Conservation (phyloP, 2,888 invertebrate genomes). For the Drosophila picticornis region DNA sequence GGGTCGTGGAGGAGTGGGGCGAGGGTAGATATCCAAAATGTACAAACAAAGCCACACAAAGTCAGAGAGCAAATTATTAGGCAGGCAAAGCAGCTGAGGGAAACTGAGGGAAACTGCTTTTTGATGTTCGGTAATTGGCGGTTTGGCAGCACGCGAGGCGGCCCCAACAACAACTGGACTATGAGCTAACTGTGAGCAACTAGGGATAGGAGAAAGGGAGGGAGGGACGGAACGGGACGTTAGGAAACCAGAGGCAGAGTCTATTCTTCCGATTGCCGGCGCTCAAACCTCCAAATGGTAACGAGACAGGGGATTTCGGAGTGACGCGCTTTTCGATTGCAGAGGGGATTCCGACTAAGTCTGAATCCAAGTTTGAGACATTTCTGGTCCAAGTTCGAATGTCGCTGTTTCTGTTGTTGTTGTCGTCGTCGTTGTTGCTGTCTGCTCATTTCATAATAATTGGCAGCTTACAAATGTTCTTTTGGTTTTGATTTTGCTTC, state of each 20-base stretch:
- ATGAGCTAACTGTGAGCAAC: constrained; percentile 8
- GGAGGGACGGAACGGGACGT: background rate
- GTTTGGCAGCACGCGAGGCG: constrained; percentile 80
- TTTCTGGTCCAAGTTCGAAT: constrained; percentile 46
- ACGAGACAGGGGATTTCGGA: constrained; percentile 72
- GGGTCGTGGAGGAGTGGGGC: background rate
- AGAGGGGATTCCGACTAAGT: constrained; percentile 11
- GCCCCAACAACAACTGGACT: constrained; percentile 41
- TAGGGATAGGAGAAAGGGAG: background rate
- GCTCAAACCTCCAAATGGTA: constrained; percentile 72
- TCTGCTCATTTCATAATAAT: constrained; percentile 73
- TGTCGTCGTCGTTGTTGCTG: constrained; percentile 30
- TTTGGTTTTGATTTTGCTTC: constrained; percentile 69
- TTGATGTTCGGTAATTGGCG: constrained; percentile 80
- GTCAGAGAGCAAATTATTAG: constrained; percentile 71
- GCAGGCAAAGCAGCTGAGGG: constrained; percentile 49
- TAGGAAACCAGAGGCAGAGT: constrained; percentile 33
- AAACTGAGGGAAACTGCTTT: constrained; percentile 72
- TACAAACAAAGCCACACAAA: constrained; percentile 76
- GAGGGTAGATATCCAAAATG: constrained; percentile 44
- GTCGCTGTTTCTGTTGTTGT: constrained; percentile 45
- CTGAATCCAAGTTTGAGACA: constrained; percentile 14
- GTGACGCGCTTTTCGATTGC: constrained; percentile 74
- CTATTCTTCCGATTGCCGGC: constrained; percentile 67
- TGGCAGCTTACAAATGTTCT: constrained; percentile 78